Percentiles rank a stretch among this genome's conserved stretches.
Conservation (phyloP, 2,888 invertebrate species). For the Petrophora chlorosata region DNA sequence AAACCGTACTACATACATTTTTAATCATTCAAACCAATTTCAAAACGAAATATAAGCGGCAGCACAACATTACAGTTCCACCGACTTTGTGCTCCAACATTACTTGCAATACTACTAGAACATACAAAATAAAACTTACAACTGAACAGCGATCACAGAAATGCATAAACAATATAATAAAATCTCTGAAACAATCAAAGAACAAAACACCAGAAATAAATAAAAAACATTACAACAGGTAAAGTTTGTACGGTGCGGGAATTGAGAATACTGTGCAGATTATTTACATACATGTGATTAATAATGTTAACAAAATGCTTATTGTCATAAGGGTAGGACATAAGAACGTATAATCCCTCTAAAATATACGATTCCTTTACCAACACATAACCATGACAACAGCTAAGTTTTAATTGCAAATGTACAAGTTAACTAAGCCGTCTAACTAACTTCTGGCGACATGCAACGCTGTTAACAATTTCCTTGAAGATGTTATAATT, state of each 20-base stretch:
- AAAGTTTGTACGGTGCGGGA: constrained; percentile 58
- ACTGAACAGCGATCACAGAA: constrained; percentile 76
- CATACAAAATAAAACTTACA: constrained; percentile 63
- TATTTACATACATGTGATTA: constrained; percentile 61
- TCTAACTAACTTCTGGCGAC: no score
- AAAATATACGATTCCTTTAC: constrained; percentile 17
- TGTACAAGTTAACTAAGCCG: no score
- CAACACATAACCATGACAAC: constrained; percentile 39
- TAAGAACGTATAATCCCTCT: constrained; percentile 10
- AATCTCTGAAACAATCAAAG: constrained; percentile 56
- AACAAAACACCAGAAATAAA: constrained; percentile 55
- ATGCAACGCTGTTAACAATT: no score
- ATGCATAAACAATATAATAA: constrained; percentile 71
- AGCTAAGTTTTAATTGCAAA: constrained; percentile 33
- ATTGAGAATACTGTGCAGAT: constrained; percentile 26
- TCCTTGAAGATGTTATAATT: no score
- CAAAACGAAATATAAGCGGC: constrained; percentile 11
- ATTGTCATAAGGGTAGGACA: constrained; percentile 67
- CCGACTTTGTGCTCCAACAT: constrained; percentile 60
- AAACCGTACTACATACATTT: constrained; percentile 13
- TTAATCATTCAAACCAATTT: constrained; percentile 24
- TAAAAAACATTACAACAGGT: constrained; percentile 44
- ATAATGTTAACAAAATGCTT: constrained; percentile 65
- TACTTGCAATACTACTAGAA: constrained; percentile 48
- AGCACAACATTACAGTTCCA: constrained; percentile 33